Conservation (phyloP, 2,797 vertebrate species). For the Heteromormyrus szaboi region DNA sequence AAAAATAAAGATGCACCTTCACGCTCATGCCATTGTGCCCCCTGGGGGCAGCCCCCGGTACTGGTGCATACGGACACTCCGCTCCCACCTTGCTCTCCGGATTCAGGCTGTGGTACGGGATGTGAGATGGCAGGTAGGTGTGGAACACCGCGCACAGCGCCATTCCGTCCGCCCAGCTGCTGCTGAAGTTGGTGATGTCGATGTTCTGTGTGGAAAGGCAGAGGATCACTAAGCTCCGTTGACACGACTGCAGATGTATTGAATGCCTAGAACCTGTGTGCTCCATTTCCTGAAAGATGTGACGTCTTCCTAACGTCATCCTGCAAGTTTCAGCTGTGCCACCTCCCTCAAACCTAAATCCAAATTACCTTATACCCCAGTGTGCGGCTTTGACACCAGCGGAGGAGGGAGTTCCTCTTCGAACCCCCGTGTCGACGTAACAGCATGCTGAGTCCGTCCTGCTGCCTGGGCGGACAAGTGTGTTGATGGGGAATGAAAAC, state of each 20-base stretch:
- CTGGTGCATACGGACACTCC: background rate
- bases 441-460: conserved; percentile 65
- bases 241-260: background rate
- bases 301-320: background rate
- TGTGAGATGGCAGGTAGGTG: conserved; percentile 70
- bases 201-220: conserved; percentile 57
- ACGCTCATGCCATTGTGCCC: background rate
- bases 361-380: conserved; percentile 66
- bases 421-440: conserved; percentile 72
- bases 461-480: conserved; percentile 46
- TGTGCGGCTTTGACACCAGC: conserved; percentile 71
- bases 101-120: conserved; percentile 61
- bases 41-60: background rate
- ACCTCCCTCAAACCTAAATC: background rate
- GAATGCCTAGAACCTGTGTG: background rate
- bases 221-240: background rate
- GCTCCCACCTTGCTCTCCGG: conserved; percentile 62
- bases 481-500: background rate
- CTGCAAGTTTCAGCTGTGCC: background rate
- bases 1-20: conserved; percentile 14
- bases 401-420: conserved; percentile 70
- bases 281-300: background rate
- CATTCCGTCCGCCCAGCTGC: conserved; percentile 74
- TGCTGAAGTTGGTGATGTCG: conserved; percentile 80
- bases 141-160: conserved; percentile 76